Evolutionary conservation across 2,888 invertebrate genomes (phyloP).

Genomic region (Limulus polyphemus): DNA sequence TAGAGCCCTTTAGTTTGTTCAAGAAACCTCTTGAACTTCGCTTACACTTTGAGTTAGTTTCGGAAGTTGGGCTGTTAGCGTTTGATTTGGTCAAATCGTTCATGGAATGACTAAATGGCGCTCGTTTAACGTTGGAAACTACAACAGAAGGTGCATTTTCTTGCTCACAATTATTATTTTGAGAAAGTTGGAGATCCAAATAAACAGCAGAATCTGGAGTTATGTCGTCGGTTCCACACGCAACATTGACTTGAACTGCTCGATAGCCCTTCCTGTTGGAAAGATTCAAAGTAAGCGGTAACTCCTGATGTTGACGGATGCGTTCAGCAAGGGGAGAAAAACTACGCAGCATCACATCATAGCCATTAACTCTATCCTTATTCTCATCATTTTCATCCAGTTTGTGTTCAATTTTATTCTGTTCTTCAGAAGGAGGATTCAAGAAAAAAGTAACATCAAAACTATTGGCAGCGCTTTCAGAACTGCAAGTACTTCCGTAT

Average conservation of each 20-base stretch:
- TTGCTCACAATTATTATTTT: neutral
- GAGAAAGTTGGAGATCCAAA: neutral
- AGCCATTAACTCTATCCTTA: neutral
- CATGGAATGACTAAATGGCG: slow-evolving; percentile 13
- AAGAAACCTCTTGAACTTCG: slow-evolving; percentile 14
- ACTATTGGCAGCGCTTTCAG: slow-evolving; percentile 32
- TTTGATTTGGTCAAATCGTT: slow-evolving; percentile 8
- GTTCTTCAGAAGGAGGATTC: slow-evolving; percentile 8
- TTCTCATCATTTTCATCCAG: neutral
- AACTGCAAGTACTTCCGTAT: slow-evolving; percentile 31
- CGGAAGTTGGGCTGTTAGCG: neutral
- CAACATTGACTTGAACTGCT: too few relatives aligned
- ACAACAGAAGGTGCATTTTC: neutral
- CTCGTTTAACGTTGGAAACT: too few relatives aligned
- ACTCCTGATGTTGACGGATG: slow-evolving; percentile 30
- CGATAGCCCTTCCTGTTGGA: neutral
- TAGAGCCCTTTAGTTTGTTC: slow-evolving; percentile 16
- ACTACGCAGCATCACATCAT: neutral
- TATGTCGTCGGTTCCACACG: neutral
- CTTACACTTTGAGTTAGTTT: neutral
- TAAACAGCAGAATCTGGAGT: neutral
- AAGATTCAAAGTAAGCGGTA: slow-evolving; percentile 22
- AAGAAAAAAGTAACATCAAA: slow-evolving; percentile 30
- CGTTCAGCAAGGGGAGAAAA: slow-evolving; percentile 22
- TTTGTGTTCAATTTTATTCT: neutral